Percentiles rank a stretch among this genome's conserved stretches.
Evolutionary conservation across 2,888 invertebrate genomes (phyloP).

Genomic region (Dolomedes plantarius): DNA sequence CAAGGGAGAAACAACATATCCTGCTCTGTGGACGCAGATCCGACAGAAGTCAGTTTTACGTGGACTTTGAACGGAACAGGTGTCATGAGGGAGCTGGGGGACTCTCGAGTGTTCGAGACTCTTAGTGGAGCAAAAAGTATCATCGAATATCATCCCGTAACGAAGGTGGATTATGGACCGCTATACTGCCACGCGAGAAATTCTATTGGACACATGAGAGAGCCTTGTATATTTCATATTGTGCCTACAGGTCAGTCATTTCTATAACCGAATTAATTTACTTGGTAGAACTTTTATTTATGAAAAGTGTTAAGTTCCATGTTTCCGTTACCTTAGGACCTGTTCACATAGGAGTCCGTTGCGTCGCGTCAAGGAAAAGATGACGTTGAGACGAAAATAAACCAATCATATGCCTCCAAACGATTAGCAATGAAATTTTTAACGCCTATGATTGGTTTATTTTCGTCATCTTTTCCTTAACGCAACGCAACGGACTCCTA

Average conservation of each 20-base stretch:
- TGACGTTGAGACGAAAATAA: no score
- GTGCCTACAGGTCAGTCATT: constrained; percentile 78
- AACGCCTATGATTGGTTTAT: no score
- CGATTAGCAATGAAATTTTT: no score
- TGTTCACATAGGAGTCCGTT: no score
- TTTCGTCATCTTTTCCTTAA: no score
- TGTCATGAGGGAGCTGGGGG: not conserved
- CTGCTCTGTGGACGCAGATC: constrained; percentile 73
- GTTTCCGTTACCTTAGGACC: no score
- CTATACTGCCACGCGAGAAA: constrained; percentile 74
- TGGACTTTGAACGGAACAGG: constrained; percentile 94
- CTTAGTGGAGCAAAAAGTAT: constrained; percentile 44
- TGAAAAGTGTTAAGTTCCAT: no score
- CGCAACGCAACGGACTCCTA: no score
- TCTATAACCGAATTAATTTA: no score
- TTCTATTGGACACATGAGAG: constrained; percentile 72
- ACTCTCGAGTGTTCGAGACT: not conserved
- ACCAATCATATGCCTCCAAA: no score
- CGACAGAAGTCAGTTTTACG: constrained; percentile 83
- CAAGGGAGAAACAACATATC: constrained; percentile 68
- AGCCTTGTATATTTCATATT: constrained; percentile 73
- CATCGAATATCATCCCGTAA: constrained; percentile 73
- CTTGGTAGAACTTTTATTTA: no score
- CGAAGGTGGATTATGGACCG: constrained; percentile 74
- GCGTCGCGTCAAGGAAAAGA: no score